Evolutionary conservation across 1,140 invertebrate species (phyloP).

Genomic region (Calosoma granatense): DNA sequence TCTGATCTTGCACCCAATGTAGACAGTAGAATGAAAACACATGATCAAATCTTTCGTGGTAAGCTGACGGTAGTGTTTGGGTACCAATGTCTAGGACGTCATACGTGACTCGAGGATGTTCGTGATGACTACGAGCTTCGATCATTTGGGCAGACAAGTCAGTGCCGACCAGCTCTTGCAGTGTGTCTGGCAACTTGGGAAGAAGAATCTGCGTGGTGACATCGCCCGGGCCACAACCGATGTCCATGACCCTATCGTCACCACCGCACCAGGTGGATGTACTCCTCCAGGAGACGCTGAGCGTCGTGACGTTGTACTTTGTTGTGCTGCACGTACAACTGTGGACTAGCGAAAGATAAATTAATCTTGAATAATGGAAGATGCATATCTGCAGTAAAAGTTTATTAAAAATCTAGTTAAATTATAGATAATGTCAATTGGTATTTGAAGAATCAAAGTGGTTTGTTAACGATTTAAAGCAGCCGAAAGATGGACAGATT

Average conservation of each 20-base stretch:
- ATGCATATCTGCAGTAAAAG: too few species aligned
- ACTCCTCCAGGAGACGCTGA: slow-evolving; percentile 52
- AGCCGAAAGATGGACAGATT: too few species aligned
- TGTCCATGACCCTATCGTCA: slow-evolving; percentile 54
- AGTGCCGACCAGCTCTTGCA: slow-evolving; percentile 42
- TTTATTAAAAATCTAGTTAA: too few species aligned
- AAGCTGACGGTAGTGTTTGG: slow-evolving; percentile 36
- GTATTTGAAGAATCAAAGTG: too few species aligned
- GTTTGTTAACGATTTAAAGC: too few species aligned
- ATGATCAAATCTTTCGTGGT: slow-evolving; percentile 51
- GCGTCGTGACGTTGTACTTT: slow-evolving; percentile 57
- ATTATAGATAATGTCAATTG: too few species aligned
- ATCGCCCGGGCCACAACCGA: slow-evolving; percentile 71
- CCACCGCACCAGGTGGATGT: slow-evolving; percentile 48
- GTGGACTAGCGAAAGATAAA: too few species aligned
- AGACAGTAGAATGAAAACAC: slow-evolving; percentile 68
- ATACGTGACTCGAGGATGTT: slow-evolving; percentile 43
- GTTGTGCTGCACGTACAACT: slow-evolving; percentile 52
- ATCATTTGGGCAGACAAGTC: slow-evolving; percentile 66
- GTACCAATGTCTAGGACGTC: slow-evolving; percentile 52
- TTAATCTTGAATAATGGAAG: too few species aligned
- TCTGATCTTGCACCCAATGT: too few species aligned
- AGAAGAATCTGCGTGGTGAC: slow-evolving; percentile 57
- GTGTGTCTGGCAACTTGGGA: slow-evolving; percentile 45
- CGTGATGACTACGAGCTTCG: slow-evolving; percentile 44